Percentiles rank a stretch among this genome's conserved stretches.
Evolutionary conservation across 2,113 vertebrate species (phyloP).

Genomic region (Neodontobutis hainanensis): DNA sequence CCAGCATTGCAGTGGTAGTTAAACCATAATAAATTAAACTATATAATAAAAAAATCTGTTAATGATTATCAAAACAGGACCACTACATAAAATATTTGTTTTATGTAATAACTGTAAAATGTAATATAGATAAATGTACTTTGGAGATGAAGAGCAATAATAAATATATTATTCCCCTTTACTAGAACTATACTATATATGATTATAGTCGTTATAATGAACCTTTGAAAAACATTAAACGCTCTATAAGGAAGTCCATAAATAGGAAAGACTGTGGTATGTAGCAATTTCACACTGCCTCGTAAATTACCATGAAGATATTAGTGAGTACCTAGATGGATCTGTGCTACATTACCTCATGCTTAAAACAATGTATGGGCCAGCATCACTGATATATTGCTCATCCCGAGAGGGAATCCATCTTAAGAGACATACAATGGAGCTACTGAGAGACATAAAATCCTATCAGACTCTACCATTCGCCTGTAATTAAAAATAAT

Average conservation of each 20-base stretch:
- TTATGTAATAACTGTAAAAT: conserved; percentile 9
- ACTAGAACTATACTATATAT: conserved; percentile 7
- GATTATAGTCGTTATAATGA: neutral
- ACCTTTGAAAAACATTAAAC: conserved; percentile 37
- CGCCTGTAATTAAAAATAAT: conserved; percentile 70
- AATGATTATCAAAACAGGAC: neutral
- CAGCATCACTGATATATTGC: conserved; percentile 62
- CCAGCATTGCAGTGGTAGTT: no score
- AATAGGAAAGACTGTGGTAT: conserved; percentile 39
- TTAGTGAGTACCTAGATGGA: conserved; percentile 43
- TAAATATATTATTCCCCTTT: no score
- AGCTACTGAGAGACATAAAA: conserved; percentile 59
- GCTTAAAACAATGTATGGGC: conserved; percentile 65
- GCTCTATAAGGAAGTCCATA: conserved; percentile 18
- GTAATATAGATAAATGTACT: conserved; percentile 3
- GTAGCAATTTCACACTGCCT: conserved; percentile 22
- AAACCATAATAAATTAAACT: neutral
- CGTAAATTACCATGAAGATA: conserved; percentile 56
- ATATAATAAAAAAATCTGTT: neutral
- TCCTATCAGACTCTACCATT: conserved; percentile 66
- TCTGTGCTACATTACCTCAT: conserved; percentile 64
- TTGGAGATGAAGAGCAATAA: no score
- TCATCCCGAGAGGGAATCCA: conserved; percentile 47
- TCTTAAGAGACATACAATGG: conserved; percentile 62
- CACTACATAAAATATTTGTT: conserved; percentile 9